Percentiles rank a stretch among this genome's conserved stretches.
Evolutionary conservation across 2,113 vertebrate genomes (phyloP).

Genomic region (Cyanocitta stelleri): DNA sequence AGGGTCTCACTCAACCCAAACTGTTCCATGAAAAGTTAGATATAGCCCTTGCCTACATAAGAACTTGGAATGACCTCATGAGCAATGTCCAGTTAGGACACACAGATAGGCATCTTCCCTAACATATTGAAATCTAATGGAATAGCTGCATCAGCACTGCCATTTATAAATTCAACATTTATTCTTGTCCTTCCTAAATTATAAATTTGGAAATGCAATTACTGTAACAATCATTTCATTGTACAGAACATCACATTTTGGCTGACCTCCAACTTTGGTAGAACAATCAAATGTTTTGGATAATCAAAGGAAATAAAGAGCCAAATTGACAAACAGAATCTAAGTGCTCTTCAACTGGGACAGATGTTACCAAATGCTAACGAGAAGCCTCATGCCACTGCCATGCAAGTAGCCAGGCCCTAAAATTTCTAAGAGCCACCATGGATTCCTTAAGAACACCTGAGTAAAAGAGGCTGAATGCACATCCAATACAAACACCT

Average conservation of each 20-base stretch:
- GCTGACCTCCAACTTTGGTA: neutral
- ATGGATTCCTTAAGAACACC: neutral
- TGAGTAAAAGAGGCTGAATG: neutral
- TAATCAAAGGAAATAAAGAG: neutral
- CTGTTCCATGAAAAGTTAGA: neutral
- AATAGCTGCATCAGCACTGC: neutral
- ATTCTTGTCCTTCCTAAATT: neutral
- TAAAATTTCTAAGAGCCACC: neutral
- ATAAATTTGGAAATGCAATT: neutral
- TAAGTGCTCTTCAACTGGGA: neutral
- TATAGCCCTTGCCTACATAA: neutral
- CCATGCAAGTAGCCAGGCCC: neutral
- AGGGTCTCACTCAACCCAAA: neutral
- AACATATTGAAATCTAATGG: neutral
- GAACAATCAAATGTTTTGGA: neutral
- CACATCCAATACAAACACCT: neutral
- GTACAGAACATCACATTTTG: neutral
- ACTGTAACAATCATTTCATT: neutral
- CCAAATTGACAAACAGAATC: neutral
- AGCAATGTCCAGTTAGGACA: neutral
- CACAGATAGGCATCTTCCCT: neutral
- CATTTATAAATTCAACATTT: neutral
- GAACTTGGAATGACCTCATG: neutral
- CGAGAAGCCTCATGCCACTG: neutral
- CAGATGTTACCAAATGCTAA: neutral